Evolutionary conservation across 2,888 invertebrate genomes (phyloP), one percentile per base, ranked within the genome.

Genomic region (Oxytorus armatus): DNA sequence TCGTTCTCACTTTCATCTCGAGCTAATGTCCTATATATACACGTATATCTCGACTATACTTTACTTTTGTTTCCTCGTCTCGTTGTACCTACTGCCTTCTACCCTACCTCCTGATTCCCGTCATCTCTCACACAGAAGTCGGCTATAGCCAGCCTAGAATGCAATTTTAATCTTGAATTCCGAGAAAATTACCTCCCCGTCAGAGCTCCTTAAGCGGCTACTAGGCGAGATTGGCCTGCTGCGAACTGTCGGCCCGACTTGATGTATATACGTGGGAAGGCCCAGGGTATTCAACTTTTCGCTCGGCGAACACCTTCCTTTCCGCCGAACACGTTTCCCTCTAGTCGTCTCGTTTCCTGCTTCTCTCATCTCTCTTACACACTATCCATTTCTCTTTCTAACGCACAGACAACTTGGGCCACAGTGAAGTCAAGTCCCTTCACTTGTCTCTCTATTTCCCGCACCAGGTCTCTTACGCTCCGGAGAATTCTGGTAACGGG

Each of bases 151-250:
- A 68, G 63, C 57, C 66, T 63, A 85, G 86, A 86, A 89, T 90
- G 89, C 91, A 91, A 91, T 91, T 91, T 91, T 91, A 91, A 91
- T 91, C 90, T 89, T 87, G 90, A 90, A 91, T 91, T 91, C 89
- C 89, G 84, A 87, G 90, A 89, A 91, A 91, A 90, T 91, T 91
- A 90, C 90, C 89, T 89, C 86, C 86, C 89, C 89, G 89, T 90
- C 91, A 88, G 89, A 90, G 83, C 89, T 88, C 86, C 85, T 91
- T 90, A 90, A 89, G 86, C 86, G 88, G 87, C 89, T 89, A 90
- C 89, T 89, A 87, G 88, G 88, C 87, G 88, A 90, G 90, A 91
- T 91, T 91, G 90, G 90, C 85, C 87, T 85, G 87, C 80, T 77
- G 88, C 87, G 88, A 88, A 87, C 89, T 88, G 89, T 90, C 89